Conservation (phyloP, 2,113 vertebrate species). For the Euleptes europaea region DNA sequence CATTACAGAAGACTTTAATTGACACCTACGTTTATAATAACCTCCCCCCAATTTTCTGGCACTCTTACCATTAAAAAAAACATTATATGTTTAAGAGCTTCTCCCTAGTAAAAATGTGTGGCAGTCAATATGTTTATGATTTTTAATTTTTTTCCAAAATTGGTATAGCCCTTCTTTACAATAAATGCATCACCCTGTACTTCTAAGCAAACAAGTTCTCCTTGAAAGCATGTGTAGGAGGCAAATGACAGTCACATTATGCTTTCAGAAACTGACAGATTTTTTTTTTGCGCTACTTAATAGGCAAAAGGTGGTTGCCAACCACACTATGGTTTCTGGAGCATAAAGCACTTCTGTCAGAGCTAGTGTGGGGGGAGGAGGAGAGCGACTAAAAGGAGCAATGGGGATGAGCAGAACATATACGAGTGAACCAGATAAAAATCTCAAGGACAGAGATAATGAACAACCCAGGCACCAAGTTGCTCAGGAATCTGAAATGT, state of each 20-base stretch:
- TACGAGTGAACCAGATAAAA: not conserved
- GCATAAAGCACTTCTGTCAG: not conserved
- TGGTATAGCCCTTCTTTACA: constrained; percentile 30
- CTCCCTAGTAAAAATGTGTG: constrained; percentile 21
- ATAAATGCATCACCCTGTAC: constrained; percentile 14
- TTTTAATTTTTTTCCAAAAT: constrained; percentile 24
- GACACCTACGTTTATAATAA: constrained; percentile 59
- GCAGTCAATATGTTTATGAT: constrained; percentile 26
- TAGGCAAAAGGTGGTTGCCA: constrained; percentile 26
- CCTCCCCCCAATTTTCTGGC: constrained; percentile 11
- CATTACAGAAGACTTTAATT: constrained; percentile 53
- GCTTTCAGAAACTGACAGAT: constrained; percentile 49
- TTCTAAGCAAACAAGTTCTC: constrained; percentile 42
- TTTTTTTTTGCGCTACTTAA: constrained; percentile 34
- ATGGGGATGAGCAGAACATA: not conserved
- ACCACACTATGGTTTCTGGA: constrained; percentile 8
- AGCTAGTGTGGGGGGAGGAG: not conserved
- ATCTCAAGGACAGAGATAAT: not conserved
- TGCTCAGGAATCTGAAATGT: not conserved
- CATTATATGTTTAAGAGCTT: constrained; percentile 40
- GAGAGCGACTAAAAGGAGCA: not conserved
- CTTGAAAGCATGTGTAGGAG: constrained; percentile 57
- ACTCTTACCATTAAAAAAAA: constrained; percentile 30
- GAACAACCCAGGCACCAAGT: not conserved
- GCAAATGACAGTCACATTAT: constrained; percentile 54